Evolutionary conservation across 1,140 invertebrate genomes (phyloP).

Genomic region (Orchesella cincta): DNA sequence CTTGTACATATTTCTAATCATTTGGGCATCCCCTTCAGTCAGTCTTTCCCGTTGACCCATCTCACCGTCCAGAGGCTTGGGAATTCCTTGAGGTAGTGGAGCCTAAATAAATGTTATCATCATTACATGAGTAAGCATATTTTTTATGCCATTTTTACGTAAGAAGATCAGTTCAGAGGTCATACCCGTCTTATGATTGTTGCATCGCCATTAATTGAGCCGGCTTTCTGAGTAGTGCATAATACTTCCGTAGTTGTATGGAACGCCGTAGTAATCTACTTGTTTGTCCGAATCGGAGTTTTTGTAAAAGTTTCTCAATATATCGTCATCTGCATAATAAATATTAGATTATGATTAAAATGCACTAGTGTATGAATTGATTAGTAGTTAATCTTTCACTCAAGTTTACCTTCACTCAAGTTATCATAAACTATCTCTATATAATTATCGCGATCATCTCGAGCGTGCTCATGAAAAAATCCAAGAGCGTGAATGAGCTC

Average conservation of each 20-base stretch:
- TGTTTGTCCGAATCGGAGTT: constrained; percentile 30
- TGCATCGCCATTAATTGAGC: constrained; percentile 39
- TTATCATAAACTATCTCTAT: constrained; percentile 66
- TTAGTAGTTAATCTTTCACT: no score
- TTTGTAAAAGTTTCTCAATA: constrained; percentile 41
- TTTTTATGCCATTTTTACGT: no score
- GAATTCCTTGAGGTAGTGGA: not conserved
- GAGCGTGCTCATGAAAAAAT: constrained; percentile 70
- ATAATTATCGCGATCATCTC: constrained; percentile 66
- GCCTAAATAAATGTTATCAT: no score
- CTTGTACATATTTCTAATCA: constrained; percentile 75
- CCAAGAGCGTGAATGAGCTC: constrained; percentile 68
- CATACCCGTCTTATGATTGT: constrained; percentile 43
- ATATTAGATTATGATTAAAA: no score
- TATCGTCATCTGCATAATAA: constrained; percentile 40
- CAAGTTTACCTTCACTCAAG: constrained; percentile 51
- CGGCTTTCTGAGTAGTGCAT: constrained; percentile 45
- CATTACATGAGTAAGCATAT: no score
- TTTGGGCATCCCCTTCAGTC: constrained; percentile 70
- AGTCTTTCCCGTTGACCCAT: constrained; percentile 71
- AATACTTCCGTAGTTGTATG: constrained; percentile 44
- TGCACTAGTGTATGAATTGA: no score
- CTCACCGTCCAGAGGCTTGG: constrained; percentile 36
- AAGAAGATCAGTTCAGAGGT: no score
- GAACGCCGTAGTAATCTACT: constrained; percentile 40